Percentiles rank a stretch among this genome's conserved stretches.
Evolutionary conservation across 2,888 invertebrate genomes (phyloP).

Genomic region (Tipula unca): DNA sequence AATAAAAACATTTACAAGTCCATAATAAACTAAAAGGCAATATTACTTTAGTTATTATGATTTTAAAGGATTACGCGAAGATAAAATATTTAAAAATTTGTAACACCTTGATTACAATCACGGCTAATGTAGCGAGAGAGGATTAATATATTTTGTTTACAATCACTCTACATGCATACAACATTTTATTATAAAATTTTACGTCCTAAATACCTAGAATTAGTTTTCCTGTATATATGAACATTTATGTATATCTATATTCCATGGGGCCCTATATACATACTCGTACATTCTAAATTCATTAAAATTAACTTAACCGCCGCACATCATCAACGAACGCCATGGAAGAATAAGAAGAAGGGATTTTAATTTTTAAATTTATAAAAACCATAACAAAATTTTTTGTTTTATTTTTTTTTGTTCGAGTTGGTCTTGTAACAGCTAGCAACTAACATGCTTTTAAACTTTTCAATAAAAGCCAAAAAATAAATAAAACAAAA

Average conservation of each 20-base stretch:
- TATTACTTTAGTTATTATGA: neutral
- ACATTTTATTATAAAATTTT: neutral
- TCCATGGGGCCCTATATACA: neutral
- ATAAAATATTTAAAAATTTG: neutral
- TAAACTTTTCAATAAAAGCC: neutral
- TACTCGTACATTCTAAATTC: neutral
- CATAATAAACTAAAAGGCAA: neutral
- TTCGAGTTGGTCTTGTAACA: neutral
- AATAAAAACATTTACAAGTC: neutral
- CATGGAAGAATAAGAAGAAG: neutral
- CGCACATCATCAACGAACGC: neutral
- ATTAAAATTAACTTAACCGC: neutral
- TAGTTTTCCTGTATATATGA: neutral
- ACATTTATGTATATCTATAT: neutral
- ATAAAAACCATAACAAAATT: neutral
- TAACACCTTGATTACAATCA: neutral
- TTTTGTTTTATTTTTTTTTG: neutral
- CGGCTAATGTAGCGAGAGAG: neutral
- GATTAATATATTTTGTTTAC: neutral
- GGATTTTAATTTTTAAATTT: neutral
- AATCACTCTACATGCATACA: neutral
- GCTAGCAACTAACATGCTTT: slow-evolving; percentile 2
- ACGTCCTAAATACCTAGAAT: neutral
- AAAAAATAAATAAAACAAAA: neutral
- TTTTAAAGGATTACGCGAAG: neutral